These are phyloP conservation scores for Petroica traversi DNA, from an alignment of 2,113 vertebrate genomes.

Conservation along the genomic window DNA sequence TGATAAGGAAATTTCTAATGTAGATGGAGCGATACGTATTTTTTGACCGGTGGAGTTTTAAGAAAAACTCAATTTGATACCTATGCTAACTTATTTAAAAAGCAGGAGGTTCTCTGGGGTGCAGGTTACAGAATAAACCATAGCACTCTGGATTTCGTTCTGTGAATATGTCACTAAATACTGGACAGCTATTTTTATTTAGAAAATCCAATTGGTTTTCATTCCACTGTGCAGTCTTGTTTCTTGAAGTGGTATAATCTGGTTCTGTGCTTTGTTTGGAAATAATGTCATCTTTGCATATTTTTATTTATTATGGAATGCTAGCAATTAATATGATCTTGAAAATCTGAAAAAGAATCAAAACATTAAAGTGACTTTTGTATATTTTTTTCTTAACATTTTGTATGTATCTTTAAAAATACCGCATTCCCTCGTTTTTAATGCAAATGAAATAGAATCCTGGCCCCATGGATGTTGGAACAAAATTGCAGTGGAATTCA, in stretches of 20 bases:
- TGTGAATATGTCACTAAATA: background rate
- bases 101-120: background rate
- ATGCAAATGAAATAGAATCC: background rate
- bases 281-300: background rate
- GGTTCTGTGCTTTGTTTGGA: background rate
- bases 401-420: background rate
- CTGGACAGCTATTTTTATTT: background rate
- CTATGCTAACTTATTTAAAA: background rate
- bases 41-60: background rate
- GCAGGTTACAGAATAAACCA: background rate
- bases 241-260: background rate
- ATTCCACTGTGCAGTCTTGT: background rate
- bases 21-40: accelerated
- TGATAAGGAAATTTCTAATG: background rate
- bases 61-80: background rate
- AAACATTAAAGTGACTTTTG: background rate
- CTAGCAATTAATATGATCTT: background rate
- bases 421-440: background rate
- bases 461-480: background rate
- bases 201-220: background rate
- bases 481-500: background rate
- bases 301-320: background rate
- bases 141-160: background rate
- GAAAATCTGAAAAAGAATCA: background rate
- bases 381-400: background rate